Base-by-base conservation (phyloP, 2,888 invertebrate genomes). In the Andrena marginata region DNA sequence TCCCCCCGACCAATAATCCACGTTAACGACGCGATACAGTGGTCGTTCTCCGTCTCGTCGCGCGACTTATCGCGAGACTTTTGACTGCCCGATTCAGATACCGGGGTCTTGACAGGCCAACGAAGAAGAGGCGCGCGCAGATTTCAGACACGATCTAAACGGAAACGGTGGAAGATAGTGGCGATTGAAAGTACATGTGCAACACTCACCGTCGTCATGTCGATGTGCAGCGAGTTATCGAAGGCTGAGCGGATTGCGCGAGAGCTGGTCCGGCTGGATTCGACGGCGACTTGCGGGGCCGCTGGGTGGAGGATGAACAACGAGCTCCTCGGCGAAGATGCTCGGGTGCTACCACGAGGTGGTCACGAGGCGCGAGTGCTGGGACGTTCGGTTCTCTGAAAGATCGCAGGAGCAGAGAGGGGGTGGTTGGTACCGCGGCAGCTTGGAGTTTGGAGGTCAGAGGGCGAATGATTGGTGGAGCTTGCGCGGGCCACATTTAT, bases 401-500 rank as follows among this genome's bases (percentile, higher is more conserved):
- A 54, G 23, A 35, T 60, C 51, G 64, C 33, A 29, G 5, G 54
- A 63, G 70, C 63, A 56, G 56, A 23, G 75, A 77, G 71, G 83
- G 80, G 80, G 69, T 75, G 67, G 65, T 73, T 85, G 80, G 80
- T 89, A 86, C 88, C 78, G 75, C 79, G 77, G 60, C 68, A 88
- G 89, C 89, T 90, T 86, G 84, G 88, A 90, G 90, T 91, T 91
- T 91, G 91, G 89, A 90, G 91, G 90, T 93, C 91, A 92, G 90
- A 93, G 92, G 89, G 90, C 91, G 92, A 93, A 88, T 93, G 93
- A 92, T 92, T 90, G 89, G 91, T 89, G 90, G 92, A 90, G 92
- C 92, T 92, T 91, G 93, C 93, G 93, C 93, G 89, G 78, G 86
- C 89, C 80, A 90, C 90, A 92, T 93, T 93, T 93, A 93, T 93